These are phyloP conservation scores for Oreohelix idahoensis DNA, from an alignment of 1,140 invertebrate genomes.

Conservation along the genomic window DNA sequence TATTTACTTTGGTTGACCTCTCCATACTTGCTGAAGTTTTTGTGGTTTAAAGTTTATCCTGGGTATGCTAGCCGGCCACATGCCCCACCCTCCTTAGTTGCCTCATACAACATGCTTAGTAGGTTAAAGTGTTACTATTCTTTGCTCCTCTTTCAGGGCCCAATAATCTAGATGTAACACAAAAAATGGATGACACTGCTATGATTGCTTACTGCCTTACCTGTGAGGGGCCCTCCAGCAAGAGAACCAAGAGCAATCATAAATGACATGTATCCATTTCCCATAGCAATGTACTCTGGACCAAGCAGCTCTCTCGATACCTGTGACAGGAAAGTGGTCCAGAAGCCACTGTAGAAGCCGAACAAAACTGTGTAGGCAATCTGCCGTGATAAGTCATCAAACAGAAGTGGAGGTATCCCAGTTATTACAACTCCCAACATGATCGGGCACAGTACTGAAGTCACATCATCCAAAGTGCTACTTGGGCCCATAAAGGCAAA, in stretches of 20 bases:
- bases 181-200: too few relatives aligned
- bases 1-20: too few relatives aligned
- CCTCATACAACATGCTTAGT: too few relatives aligned
- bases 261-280: conserved; percentile 67
- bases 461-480: conserved; percentile 64
- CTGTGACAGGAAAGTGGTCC: conserved; percentile 69
- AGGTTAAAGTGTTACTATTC: too few relatives aligned
- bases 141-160: too few relatives aligned
- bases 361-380: conserved; percentile 68
- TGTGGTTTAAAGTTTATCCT: too few relatives aligned
- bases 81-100: too few relatives aligned
- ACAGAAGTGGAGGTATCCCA: conserved; percentile 64
- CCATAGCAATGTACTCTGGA: conserved; percentile 67
- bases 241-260: conserved; percentile 67
- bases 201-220: conserved; percentile 47
- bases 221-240: conserved; percentile 64
- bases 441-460: conserved; percentile 63
- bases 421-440: conserved; percentile 64
- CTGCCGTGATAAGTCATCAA: conserved; percentile 66
- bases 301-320: conserved; percentile 65
- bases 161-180: too few relatives aligned
- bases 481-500: conserved; percentile 70
- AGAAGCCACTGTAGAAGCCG: conserved; percentile 70
- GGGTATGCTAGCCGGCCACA: too few relatives aligned
- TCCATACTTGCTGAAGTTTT: too few relatives aligned